A percentile compares a stretch with the other conserved stretches of the same genome.
Evolutionary conservation across 2,888 invertebrate species (phyloP).

Genomic region (Philhelius pedissequus): DNA sequence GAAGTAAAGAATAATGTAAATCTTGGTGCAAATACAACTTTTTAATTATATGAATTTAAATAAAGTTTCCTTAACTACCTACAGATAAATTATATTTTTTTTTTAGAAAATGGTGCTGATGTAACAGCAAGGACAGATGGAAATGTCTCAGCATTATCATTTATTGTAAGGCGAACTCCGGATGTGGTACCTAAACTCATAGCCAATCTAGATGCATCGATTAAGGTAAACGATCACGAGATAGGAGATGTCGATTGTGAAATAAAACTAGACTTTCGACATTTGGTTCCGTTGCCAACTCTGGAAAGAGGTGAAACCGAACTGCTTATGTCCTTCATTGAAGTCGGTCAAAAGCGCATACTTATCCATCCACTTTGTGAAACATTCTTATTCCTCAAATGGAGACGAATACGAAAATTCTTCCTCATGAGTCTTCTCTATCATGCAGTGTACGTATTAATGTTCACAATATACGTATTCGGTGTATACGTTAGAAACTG

Average conservation of each 20-base stretch:
- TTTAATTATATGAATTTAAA: too few species aligned
- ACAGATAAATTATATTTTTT: too few species aligned
- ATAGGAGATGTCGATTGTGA: slow-evolving; percentile 92
- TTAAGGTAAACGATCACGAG: slow-evolving; percentile 90
- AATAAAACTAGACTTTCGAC: slow-evolving; percentile 83
- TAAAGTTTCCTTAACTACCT: too few species aligned
- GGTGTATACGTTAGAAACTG: slow-evolving; percentile 80
- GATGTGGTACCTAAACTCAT: slow-evolving; percentile 87
- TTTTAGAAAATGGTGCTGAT: slow-evolving; percentile 87
- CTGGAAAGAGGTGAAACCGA: slow-evolving; percentile 85
- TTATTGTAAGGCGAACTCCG: slow-evolving; percentile 91
- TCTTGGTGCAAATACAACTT: too few species aligned
- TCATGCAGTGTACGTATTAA: slow-evolving; percentile 86
- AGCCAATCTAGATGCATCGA: slow-evolving; percentile 86
- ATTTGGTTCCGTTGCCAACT: slow-evolving; percentile 81
- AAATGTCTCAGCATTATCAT: slow-evolving; percentile 88
- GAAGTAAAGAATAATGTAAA: too few species aligned
- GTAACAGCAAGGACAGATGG: slow-evolving; percentile 90
- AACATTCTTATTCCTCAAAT: slow-evolving; percentile 90
- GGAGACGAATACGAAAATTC: slow-evolving; percentile 89
- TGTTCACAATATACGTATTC: slow-evolving; percentile 87
- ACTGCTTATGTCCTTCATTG: slow-evolving; percentile 85
- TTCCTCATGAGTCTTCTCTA: slow-evolving; percentile 89
- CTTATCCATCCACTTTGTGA: slow-evolving; percentile 91
- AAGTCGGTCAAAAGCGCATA: slow-evolving; percentile 89